Percentiles rank a stretch among this genome's conserved stretches.
Conservation (phyloP, 2,888 invertebrate genomes). For the Caenorhabditis sp. region DNA sequence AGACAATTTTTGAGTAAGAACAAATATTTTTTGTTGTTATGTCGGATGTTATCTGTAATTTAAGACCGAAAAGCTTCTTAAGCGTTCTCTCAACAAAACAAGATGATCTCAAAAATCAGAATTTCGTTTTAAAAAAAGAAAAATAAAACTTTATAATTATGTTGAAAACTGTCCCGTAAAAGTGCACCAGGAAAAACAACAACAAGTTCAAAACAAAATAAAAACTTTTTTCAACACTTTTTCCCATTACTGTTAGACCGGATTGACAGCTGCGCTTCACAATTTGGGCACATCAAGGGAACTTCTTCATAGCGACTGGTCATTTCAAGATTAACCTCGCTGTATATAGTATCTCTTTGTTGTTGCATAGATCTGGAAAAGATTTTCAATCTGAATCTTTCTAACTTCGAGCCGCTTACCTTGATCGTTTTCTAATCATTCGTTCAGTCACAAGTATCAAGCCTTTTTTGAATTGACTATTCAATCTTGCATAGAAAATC, state of each 20-base stretch:
- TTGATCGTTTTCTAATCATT: conserved; percentile 54
- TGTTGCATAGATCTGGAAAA: conserved; percentile 31
- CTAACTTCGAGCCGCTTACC: conserved; percentile 8
- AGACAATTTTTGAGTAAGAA: too few species aligned
- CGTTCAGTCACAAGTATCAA: conserved; percentile 55
- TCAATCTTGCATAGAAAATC: conserved; percentile 60
- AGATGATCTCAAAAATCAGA: too few species aligned
- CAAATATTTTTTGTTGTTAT: too few species aligned
- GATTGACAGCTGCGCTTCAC: conserved; percentile 44
- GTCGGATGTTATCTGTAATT: too few species aligned
- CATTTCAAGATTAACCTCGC: conserved; percentile 36
- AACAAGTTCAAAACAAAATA: not conserved
- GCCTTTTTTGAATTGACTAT: conserved; percentile 62
- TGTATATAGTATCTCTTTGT: conserved; percentile 28
- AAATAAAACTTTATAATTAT: not conserved
- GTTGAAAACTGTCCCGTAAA: not conserved
- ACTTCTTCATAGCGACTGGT: conserved; percentile 40
- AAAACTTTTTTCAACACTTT: conserved; percentile 14
- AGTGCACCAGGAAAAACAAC: not conserved
- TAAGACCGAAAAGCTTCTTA: too few species aligned
- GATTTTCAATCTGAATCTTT: too few species aligned
- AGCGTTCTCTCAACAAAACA: too few species aligned
- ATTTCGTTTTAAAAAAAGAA: too few species aligned
- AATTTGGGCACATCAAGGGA: conserved; percentile 51
- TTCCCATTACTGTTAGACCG: conserved; percentile 32